Evolutionary conservation across 1,140 invertebrate genomes (phyloP), one percentile per base, ranked within the genome.

Genomic region (Scaptomyza graminum): DNA sequence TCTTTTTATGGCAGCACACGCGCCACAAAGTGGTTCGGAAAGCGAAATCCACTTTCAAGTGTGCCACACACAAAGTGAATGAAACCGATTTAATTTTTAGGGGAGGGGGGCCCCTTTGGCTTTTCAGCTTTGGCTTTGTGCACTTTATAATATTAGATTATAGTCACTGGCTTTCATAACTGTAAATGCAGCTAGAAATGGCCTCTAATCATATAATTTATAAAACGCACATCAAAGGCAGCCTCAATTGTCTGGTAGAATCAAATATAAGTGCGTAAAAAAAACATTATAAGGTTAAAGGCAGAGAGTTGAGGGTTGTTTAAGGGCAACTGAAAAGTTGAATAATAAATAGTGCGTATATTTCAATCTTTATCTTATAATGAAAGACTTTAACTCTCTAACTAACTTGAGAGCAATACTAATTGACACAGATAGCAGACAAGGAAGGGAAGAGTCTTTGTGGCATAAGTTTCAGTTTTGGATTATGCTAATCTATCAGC

Each of bases 41-140:
- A 71, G 68, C 62, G 68, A 71, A 71, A 71, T 71, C 68, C 68
- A 71, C 49, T 71, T 71, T 51, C 39, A 16, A 51, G 60, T 56
- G 59, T 4, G 31, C 31, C 31, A 34, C 31, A 34, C 31, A 34
- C 60, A 70, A 65, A 71, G 52, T 66, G 62, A 71, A 66, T 71
- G 62, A 66, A 65, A 49, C 43, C 31, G 67, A 57, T 70, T 71
- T 57, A 13, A 57, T 71, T 64, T 66, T 31, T 12, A 22, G 15
- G 39, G 25, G 16, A 22, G 15, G 39, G 25, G 16, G 13, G 5
- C n/a, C 12, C 37, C 37, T 41, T 41, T n/a, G 34, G 18, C 61
- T 63, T 49, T 34, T n/a, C 18, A 22, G 18, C 13, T 37, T 63
- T 49, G 37, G n/a, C 47, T 67, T 13, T 34, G 56, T 18, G 41